Evolutionary conservation across 2,113 vertebrate genomes (phyloP), one percentile per base, ranked within the genome.

Genomic region (Bufo gargarizans): DNA sequence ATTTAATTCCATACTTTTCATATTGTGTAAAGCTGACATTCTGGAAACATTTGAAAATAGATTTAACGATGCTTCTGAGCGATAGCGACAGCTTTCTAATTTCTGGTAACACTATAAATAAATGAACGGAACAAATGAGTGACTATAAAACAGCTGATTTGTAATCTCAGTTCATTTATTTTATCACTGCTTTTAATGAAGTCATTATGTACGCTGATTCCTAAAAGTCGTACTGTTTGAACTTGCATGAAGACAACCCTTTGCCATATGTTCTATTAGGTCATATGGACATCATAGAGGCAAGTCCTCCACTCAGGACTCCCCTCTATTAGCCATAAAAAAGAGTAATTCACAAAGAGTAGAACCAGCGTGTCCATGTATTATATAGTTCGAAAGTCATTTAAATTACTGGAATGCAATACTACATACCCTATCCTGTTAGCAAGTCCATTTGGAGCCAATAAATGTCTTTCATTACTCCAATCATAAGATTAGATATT

Each of bases 61-160:
- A 45, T 81, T 45, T 19, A 61, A 9, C 6, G 9, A 45, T 22
- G n/a, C 22, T 80, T 80, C 59, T 58, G 14, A 20, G 9, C 58
- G 50, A 49, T 17, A 1, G 78, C 53, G 58, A 80, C 14, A 59
- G 79, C 33, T 49, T 50, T 76, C 16, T 81, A 19, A 61, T 81
- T 59, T 63, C 79, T 61, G 22, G 79, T 61, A 81, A 81, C 58
- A 47, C 56, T 81, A 63, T 61, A 81, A 81, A 61, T 45, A 81
- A 81, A 63, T 17, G 9, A 81, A 43, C 63, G 79, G 56, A 81
- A 81, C 79, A 81, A 81, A 61, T 81, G 56, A 81, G 56, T 43
- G 47, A 61, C 56, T 61, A 43, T 59, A 55, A 61, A 81, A 61
- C 78, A 45, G 3, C 16, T 4, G 19, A 43, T 59, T 81, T 33